Percentiles rank a stretch among this genome's conserved stretches.
These are phyloP conservation scores for Paramuricea clavata DNA, from an alignment of 92 coral and sea anemone species.

Conservation along the genomic window DNA sequence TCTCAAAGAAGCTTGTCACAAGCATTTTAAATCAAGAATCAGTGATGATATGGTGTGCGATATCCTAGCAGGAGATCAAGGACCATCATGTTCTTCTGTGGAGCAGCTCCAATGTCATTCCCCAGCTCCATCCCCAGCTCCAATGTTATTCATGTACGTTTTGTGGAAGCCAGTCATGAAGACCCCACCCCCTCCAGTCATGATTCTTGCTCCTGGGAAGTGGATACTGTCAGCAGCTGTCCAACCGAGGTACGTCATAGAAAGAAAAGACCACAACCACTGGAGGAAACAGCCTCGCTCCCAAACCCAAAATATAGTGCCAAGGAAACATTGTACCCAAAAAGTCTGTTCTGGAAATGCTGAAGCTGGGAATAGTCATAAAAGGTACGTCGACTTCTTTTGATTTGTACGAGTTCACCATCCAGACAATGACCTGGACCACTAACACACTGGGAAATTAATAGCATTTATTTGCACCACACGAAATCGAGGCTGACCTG, in stretches of 20 bases:
- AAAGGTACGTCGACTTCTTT: conserved; percentile 3
- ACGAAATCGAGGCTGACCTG: not conserved
- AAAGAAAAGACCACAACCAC: not conserved
- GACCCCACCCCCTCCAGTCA: not conserved
- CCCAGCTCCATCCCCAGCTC: conserved; percentile 2
- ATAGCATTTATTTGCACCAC: not conserved
- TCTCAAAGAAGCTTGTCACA: conserved; percentile 36
- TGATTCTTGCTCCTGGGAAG: not conserved
- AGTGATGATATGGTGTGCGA: conserved; percentile 29
- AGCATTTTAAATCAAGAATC: conserved; percentile 25
- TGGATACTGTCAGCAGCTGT: not conserved
- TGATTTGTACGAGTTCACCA: conserved; percentile 34
- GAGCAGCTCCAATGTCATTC: too few species aligned
- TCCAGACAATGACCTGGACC: conserved; percentile 54
- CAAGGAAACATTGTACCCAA: conserved; percentile 18
- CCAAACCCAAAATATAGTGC: too few species aligned
- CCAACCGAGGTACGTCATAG: not conserved
- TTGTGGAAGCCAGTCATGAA: not conserved
- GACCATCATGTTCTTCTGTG: conserved; percentile 44
- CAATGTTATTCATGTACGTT: too few species aligned
- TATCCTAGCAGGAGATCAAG: conserved; percentile 54
- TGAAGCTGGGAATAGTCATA: conserved; percentile 49
- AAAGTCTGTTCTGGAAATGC: conserved; percentile 51
- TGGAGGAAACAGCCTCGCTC: too few species aligned
- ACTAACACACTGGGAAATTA: not conserved